Evolutionary conservation across 1,140 invertebrate species (phyloP).

Genomic region (Oreohelix idahoensis): DNA sequence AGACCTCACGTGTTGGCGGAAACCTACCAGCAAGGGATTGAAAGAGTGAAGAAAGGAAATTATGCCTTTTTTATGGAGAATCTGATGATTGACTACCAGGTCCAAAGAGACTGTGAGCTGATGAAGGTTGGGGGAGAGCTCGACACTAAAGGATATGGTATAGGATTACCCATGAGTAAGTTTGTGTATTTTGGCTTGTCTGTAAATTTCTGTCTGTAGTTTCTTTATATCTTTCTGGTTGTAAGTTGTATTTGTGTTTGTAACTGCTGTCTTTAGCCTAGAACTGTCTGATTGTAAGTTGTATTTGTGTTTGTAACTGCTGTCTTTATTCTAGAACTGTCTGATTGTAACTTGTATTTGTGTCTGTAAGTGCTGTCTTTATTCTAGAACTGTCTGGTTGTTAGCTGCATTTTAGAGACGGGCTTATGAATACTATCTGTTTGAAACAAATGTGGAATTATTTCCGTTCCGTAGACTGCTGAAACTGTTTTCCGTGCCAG

Average conservation of each 20-base stretch:
- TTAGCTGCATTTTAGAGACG: too few species aligned
- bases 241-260: neutral
- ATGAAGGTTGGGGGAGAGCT: constrained; percentile 97
- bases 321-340: too few species aligned
- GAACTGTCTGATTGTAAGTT: neutral
- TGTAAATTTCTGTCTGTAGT: neutral
- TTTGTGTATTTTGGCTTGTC: neutral
- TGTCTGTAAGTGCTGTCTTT: too few species aligned
- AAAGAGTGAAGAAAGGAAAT: constrained; percentile 78
- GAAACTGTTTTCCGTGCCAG: too few species aligned
- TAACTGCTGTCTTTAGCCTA: neutral
- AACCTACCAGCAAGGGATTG: constrained; percentile 61
- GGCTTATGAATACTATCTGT: too few species aligned
- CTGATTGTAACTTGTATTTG: too few species aligned
- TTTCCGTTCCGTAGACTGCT: too few species aligned
- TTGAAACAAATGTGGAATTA: too few species aligned
- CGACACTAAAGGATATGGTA: constrained; percentile 88
- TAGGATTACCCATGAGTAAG: constrained; percentile 76
- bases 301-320: too few species aligned
- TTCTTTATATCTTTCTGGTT: neutral
- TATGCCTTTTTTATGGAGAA: constrained; percentile 99
- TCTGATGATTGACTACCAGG: constrained; percentile 92
- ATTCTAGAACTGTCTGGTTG: too few species aligned
- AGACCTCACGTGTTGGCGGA: constrained; percentile 61
- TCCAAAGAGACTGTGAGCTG: constrained; percentile 93